These are phyloP conservation scores for Rattus rattus DNA, from an alignment of 2,113 vertebrate species.

Conservation along the genomic window DNA sequence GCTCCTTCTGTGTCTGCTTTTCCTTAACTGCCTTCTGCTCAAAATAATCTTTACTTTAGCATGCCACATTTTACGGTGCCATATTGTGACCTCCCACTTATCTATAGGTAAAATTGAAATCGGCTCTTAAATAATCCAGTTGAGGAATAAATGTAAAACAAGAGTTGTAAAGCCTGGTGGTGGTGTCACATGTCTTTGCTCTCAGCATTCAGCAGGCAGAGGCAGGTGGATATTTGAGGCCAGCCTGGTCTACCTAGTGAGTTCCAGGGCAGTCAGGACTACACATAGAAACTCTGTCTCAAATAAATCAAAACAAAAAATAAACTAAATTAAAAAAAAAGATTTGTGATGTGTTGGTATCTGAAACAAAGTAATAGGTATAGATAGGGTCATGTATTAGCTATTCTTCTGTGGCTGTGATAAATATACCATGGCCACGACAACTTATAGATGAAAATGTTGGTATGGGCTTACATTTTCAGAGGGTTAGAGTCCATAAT, in stretches of 20 bases:
- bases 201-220: not conserved
- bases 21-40: slow-evolving; percentile 17
- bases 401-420: not conserved
- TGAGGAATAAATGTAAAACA: not conserved
- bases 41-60: not conserved
- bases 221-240: not conserved
- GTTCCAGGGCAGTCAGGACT: not conserved
- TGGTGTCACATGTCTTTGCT: not conserved
- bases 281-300: not conserved
- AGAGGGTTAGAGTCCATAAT: not conserved
- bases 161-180: not conserved
- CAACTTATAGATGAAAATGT: not conserved
- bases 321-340: not conserved
- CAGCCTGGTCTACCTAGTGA: not conserved
- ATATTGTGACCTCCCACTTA: not conserved
- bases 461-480: not conserved
- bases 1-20: not conserved
- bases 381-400: not conserved
- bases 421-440: not conserved
- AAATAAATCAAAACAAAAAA: not conserved
- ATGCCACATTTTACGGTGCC: not conserved
- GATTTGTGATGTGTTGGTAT: not conserved
- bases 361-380: not conserved
- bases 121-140: slow-evolving; percentile 25
- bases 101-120: slow-evolving; percentile 31